Percentiles rank a stretch among this genome's conserved stretches.
These are phyloP conservation scores for Karalla daura DNA, from an alignment of 2,797 vertebrate species.

Conservation along the genomic window DNA sequence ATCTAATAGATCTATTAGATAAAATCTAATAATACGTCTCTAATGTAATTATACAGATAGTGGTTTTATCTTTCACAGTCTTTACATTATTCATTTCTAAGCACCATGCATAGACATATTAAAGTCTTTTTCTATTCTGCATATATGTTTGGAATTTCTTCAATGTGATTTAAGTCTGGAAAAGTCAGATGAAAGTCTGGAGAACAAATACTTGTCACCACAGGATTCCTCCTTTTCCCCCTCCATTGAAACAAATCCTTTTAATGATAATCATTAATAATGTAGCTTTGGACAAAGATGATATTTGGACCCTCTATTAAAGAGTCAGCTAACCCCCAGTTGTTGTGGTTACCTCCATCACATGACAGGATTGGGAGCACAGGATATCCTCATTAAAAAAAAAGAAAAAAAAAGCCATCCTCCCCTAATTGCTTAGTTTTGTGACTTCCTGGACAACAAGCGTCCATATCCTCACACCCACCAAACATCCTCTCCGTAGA, in stretches of 20 bases:
- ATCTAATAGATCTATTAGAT: too few species aligned
- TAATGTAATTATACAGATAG: too few species aligned
- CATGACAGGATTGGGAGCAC: slow-evolving; percentile 56
- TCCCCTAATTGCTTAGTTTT: slow-evolving; percentile 64
- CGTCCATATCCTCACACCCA: slow-evolving; percentile 61
- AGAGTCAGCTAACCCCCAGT: slow-evolving; percentile 11
- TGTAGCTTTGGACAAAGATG: not conserved
- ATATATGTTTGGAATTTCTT: too few species aligned
- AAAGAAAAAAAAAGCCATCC: slow-evolving; percentile 50
- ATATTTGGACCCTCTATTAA: slow-evolving; percentile 17
- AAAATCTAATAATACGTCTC: too few species aligned
- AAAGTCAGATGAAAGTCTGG: too few species aligned
- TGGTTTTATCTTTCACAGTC: too few species aligned
- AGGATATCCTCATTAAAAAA: slow-evolving; percentile 77
- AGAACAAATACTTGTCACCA: too few species aligned
- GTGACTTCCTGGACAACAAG: slow-evolving; percentile 71
- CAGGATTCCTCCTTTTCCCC: too few species aligned
- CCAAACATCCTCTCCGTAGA: slow-evolving; percentile 64
- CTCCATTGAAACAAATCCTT: not conserved
- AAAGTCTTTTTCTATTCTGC: too few species aligned
- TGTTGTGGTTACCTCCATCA: slow-evolving; percentile 42
- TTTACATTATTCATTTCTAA: too few species aligned
- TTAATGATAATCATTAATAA: not conserved
- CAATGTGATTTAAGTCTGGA: too few species aligned
- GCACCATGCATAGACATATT: too few species aligned